Evolutionary conservation across 2,888 invertebrate genomes (phyloP).

Genomic region (Dysmachus trigonus): DNA sequence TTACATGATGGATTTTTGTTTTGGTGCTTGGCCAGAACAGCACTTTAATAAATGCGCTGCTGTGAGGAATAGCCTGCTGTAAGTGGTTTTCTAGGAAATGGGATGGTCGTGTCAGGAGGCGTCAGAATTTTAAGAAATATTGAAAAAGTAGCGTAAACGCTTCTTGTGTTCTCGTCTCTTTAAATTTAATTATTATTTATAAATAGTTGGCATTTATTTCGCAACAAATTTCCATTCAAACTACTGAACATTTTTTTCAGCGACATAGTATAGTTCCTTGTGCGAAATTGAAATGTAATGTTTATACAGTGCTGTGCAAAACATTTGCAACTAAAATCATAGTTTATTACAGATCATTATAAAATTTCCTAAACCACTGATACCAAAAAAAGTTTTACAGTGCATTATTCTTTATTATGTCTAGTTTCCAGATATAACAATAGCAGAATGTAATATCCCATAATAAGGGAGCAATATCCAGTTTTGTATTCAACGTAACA

Average conservation of each 20-base stretch:
- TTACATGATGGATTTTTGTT: neutral
- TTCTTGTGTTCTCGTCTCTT: neutral
- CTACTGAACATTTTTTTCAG: neutral
- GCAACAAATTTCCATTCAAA: neutral
- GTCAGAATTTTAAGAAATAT: neutral
- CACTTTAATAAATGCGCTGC: constrained; percentile 1
- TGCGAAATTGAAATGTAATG: too few relatives aligned
- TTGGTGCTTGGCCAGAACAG: neutral
- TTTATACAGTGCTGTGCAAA: too few relatives aligned
- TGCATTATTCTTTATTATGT: too few relatives aligned
- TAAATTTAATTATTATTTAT: neutral
- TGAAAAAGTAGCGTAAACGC: neutral
- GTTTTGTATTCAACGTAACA: too few relatives aligned
- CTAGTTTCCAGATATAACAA: too few relatives aligned
- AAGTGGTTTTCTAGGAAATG: neutral
- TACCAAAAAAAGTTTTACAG: too few relatives aligned
- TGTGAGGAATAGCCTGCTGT: neutral
- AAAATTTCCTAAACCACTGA: too few relatives aligned
- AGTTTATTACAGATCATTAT: too few relatives aligned
- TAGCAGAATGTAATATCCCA: too few relatives aligned
- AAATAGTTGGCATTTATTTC: neutral
- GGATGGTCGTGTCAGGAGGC: neutral
- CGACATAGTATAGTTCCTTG: too few relatives aligned
- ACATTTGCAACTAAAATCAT: too few relatives aligned
- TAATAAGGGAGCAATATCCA: too few relatives aligned